Percentiles rank a stretch among this genome's conserved stretches.
phyloP scores from a whole-genome alignment of 2,888 invertebrate genomes.

The Drosophila barbarae region DNA sequence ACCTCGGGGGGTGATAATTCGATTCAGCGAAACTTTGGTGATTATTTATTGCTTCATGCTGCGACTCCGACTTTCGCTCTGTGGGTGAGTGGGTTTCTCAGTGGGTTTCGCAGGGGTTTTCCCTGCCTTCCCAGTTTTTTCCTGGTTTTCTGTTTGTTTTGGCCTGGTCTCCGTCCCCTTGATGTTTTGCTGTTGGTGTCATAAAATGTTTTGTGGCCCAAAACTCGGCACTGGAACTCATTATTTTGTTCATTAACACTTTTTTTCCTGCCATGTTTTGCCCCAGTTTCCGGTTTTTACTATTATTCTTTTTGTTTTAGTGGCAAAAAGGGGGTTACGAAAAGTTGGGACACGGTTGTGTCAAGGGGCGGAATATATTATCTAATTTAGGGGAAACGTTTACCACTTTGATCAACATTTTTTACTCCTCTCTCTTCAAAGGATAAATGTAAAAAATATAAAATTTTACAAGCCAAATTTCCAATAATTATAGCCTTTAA shows the following conservation, averaged over 20 bases:
- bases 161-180: slow-evolving; percentile 45
- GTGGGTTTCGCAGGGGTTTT: slow-evolving; percentile 9
- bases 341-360: slow-evolving; percentile 11
- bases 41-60: slow-evolving; percentile 72
- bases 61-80: slow-evolving; percentile 46
- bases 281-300: slow-evolving; percentile 29
- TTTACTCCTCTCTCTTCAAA: background rate
- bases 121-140: slow-evolving; percentile 1
- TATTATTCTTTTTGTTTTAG: slow-evolving; percentile 19
- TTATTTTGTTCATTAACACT: slow-evolving; percentile 72
- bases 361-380: slow-evolving; percentile 16
- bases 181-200: slow-evolving; percentile 71
- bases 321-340: background rate
- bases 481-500: too few species aligned
- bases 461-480: too few species aligned
- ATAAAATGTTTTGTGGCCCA: slow-evolving; percentile 70
- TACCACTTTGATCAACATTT: background rate
- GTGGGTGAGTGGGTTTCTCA: slow-evolving; percentile 7
- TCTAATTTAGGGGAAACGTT: slow-evolving; percentile 1
- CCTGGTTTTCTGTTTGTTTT: slow-evolving; percentile 5
- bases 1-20: slow-evolving; percentile 74
- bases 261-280: slow-evolving; percentile 47
- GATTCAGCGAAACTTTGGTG: slow-evolving; percentile 74
- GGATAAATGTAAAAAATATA: too few species aligned
- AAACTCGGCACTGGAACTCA: slow-evolving; percentile 70